Evolutionary conservation across 1,140 invertebrate genomes (phyloP), one percentile per base, ranked within the genome.

Genomic region (Procambarus virginalis): DNA sequence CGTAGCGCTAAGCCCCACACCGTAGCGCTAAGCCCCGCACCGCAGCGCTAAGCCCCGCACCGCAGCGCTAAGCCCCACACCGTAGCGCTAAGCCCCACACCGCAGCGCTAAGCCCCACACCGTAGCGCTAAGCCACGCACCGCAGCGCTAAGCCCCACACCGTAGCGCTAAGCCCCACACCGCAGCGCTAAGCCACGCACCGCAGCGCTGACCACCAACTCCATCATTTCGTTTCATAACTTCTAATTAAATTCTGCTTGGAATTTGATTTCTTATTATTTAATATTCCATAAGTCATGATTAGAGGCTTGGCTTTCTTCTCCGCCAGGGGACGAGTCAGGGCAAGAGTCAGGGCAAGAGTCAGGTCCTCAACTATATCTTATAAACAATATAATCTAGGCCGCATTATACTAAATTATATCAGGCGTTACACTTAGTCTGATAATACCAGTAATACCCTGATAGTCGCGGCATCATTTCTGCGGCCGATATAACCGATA

Each of bases 281-380:
- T 73, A 73, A 73, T 73, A 73, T 73, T 73, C n/a, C 68, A 73
- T 73, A 73, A 73, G 14, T 73, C 22, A 73, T 73, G n/a, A 73
- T 73, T 34, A 73, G 68, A 64, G 14, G 20, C 68, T 73, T 34
- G 68, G 20, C 22, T 73, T 34, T 73, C 22, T n/a, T 20, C 68
- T 73, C 68, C 20, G 64, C 68, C 22, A 22, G 68, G 34, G n/a
- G n/a, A 73, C 22, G n/a, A 73, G n/a, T 34, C 68, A 34, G 8
- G n/a, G 5, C 22, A 34, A 34, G n/a, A 73, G n/a, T 34, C 68
- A 34, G 8, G n/a, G 5, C 22, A 34, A 34, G n/a, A 34, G 6
- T n/a, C 22, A 73, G 5, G n/a, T 73, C 5, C n/a, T 34, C 68
- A 68, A 34, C 68, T 34, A 34, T 22, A 9, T 34, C 68, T 73